phyloP scores from a whole-genome alignment of 2,113 vertebrate genomes.

The Notiomystis cincta region DNA sequence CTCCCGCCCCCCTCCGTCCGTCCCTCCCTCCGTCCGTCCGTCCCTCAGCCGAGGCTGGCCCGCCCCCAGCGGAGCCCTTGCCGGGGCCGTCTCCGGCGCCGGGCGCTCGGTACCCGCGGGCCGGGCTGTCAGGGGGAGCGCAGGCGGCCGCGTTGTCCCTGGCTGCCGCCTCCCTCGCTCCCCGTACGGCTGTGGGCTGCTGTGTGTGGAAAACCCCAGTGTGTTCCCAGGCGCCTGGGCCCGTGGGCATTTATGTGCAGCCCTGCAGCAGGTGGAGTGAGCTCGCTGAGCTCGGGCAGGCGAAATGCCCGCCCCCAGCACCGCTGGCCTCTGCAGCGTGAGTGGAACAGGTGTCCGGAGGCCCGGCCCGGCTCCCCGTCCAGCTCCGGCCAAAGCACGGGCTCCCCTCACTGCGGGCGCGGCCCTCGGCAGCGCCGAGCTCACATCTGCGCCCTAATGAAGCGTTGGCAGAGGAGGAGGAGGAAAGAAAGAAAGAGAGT shows the following conservation, averaged over 20 bases:
- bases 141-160: fast-evolving
- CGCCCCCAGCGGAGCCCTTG: fast-evolving
- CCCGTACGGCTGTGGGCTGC: fast-evolving
- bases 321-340: too few relatives aligned
- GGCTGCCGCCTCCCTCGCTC: not conserved
- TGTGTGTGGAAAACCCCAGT: too few relatives aligned
- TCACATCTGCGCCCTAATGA: not conserved
- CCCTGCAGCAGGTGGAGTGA: fast-evolving
- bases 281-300: not conserved
- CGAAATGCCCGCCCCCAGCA: not conserved
- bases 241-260: fast-evolving
- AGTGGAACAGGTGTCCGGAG: not conserved
- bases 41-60: not conserved
- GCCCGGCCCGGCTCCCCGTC: fast-evolving
- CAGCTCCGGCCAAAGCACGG: not conserved
- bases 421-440: not conserved
- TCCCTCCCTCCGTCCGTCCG: not conserved
- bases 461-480: not conserved
- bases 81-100: fast-evolving
- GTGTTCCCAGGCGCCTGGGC: too few relatives aligned
- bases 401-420: not conserved
- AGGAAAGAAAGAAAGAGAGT: not conserved
- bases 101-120: not conserved
- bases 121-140: not conserved
- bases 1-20: not conserved